These are phyloP conservation scores for Malurus alboscapulatus DNA, from an alignment of 2,113 vertebrate species.

Conservation along the genomic window DNA sequence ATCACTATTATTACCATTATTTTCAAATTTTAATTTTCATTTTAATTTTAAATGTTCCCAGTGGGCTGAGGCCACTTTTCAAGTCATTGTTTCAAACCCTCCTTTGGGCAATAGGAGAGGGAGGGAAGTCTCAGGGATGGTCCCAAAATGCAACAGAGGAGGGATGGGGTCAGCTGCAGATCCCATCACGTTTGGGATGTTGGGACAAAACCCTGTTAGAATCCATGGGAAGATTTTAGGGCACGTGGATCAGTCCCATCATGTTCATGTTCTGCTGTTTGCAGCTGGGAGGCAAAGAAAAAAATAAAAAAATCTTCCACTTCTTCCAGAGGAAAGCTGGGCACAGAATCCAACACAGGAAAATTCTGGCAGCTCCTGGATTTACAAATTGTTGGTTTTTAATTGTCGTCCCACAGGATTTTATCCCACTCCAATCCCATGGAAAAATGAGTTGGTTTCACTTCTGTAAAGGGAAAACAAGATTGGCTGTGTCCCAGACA, in stretches of 20 bases:
- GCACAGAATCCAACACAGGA: fast-evolving
- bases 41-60: slow-evolving; percentile 9
- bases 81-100: not conserved
- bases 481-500: not conserved
- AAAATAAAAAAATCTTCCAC: not conserved
- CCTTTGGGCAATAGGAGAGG: not conserved
- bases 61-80: not conserved
- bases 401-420: not conserved
- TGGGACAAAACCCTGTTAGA: not conserved
- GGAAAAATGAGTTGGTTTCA: not conserved
- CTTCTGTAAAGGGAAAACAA: not conserved
- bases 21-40: not conserved
- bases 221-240: not conserved
- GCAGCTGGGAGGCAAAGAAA: not conserved
- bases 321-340: not conserved
- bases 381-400: not conserved
- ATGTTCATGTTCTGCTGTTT: not conserved
- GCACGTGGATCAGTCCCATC: fast-evolving
- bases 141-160: fast-evolving
- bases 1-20: not conserved
- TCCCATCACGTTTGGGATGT: not conserved
- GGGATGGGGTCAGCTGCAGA: fast-evolving
- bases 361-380: not conserved
- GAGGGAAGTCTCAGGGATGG: not conserved
- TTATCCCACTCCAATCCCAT: not conserved